Evolutionary conservation across 2,888 invertebrate genomes (phyloP), one percentile per base, ranked within the genome.

Genomic region (Rotaria sp.): DNA sequence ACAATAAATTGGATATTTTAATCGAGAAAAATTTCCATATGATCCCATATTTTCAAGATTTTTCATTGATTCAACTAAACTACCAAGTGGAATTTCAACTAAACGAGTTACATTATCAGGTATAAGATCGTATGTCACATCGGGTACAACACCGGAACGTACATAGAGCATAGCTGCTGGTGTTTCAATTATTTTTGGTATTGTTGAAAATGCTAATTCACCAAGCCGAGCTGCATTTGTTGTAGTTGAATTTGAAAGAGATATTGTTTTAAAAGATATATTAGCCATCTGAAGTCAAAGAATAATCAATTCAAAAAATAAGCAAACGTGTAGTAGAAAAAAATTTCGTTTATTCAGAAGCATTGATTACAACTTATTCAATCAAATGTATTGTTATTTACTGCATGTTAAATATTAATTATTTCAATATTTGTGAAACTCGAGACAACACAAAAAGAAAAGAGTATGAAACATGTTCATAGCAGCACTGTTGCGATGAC

Each of bases 81-180:
- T 80, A 80, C 80, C 45, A 80, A 80, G 80, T 45, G 80, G 80
- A 41, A 80, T 41, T 80, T 80, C 80, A 80, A 80, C 11, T 45
- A 80, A 45, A 45, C n/a, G 41, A 45, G 80, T 80, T 8, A 80
- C 80, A 80, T 80, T 80, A 80, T 80, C 80, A n/a, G 80, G 80
- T 45, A 80, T 13, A n/a, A 45, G 35, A 45, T 80, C 80, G 26
- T 80, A 45, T 15, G 45, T 45, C 5, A 80, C 41, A 45, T 80
- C 45, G 13, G 80, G 80, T n/a, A 80, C 80, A n/a, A 80, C 80
- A 45, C 80, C 80, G 21, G 80, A 45, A 45, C 80, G 80, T 45
- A 45, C 45, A 45, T 80, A 80, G 2, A 80, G 80, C 80, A 80
- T 80, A 45, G 80, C 41, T n/a, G 80, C 45, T 5, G 80, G 80